These are phyloP conservation scores for Columba guinea DNA, from an alignment of 2,797 vertebrate species.

Conservation along the genomic window DNA sequence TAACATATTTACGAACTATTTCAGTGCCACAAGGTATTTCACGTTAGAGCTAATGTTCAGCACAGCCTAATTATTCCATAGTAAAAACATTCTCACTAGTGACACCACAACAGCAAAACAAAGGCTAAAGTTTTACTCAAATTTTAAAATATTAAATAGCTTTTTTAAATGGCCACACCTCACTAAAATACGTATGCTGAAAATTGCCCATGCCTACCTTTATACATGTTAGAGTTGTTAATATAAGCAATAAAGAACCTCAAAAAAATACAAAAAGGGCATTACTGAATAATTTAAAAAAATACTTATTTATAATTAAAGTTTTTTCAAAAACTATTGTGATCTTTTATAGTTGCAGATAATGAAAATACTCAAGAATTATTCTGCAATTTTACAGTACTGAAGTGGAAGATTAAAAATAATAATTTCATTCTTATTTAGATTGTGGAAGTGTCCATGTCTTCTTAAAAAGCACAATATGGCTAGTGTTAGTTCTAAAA, in stretches of 20 bases:
- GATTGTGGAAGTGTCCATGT: neutral
- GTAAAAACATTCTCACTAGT: neutral
- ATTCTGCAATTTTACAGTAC: conserved; percentile 49
- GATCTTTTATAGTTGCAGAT: conserved; percentile 28
- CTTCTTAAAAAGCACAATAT: conserved; percentile 3
- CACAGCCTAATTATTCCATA: neutral
- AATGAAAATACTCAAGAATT: conserved; percentile 48
- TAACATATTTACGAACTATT: neutral
- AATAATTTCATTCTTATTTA: neutral
- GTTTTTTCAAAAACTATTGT: conserved; percentile 48
- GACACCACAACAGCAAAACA: neutral
- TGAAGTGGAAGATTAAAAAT: conserved; percentile 42
- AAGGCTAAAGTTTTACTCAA: neutral
- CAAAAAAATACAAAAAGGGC: conserved; percentile 27
- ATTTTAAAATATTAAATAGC: neutral
- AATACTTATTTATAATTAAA: conserved; percentile 43
- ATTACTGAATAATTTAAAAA: conserved; percentile 29
- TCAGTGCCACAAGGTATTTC: neutral
- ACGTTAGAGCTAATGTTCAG: neutral
- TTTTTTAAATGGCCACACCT: neutral
- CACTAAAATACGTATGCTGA: neutral
- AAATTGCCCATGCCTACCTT: neutral
- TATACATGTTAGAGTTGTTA: neutral
- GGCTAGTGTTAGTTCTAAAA: neutral
- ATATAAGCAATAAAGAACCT: conserved; percentile 1